Conservation (phyloP, 2,888 invertebrate species). For the Morpho helenor region DNA sequence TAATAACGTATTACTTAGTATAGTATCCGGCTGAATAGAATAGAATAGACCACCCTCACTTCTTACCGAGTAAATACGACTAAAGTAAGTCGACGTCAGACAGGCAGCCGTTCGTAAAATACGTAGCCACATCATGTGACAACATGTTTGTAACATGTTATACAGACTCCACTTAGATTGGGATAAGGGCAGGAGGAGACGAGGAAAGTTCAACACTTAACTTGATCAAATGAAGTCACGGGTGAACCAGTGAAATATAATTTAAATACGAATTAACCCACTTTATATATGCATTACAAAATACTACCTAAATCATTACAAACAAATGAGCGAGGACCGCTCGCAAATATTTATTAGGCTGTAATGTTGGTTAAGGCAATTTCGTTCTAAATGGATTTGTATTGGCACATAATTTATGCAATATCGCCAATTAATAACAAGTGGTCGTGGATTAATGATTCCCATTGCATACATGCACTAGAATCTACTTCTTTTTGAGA, state of each 20-base stretch:
- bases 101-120: too few relatives aligned
- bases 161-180: too few relatives aligned
- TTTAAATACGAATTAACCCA: background rate
- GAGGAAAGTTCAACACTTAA: background rate
- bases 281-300: background rate
- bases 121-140: too few relatives aligned
- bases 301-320: background rate
- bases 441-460: slow-evolving; percentile 7
- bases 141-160: too few relatives aligned
- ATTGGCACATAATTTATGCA: slow-evolving; percentile 8
- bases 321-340: slow-evolving; percentile 9
- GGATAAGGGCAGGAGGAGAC: too few relatives aligned
- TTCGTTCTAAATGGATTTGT: slow-evolving; percentile 11
- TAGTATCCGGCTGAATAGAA: too few relatives aligned
- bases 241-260: background rate
- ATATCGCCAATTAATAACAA: slow-evolving; percentile 12
- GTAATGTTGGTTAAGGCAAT: slow-evolving; percentile 9
- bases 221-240: background rate
- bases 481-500: too few relatives aligned
- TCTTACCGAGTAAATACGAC: too few relatives aligned
- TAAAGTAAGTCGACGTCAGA: too few relatives aligned
- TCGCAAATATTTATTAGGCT: slow-evolving; percentile 14
- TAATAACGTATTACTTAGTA: too few relatives aligned
- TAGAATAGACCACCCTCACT: too few relatives aligned
- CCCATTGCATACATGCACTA: background rate